Base-by-base conservation (phyloP, 2,797 vertebrate species). In the Danio jaintianensis region DNA sequence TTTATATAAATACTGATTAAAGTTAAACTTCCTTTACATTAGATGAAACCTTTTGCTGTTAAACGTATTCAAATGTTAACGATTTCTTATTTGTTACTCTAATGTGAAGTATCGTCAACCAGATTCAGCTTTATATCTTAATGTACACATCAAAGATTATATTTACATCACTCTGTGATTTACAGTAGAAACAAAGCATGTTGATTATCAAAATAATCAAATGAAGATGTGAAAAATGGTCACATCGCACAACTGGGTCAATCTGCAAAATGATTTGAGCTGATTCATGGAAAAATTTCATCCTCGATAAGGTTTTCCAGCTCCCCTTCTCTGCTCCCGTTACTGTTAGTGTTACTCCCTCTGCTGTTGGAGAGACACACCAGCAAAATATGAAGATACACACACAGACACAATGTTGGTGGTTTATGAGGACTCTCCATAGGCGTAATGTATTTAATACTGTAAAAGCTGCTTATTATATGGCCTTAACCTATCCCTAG, bases 291-390 rank as follows among this genome's bases (percentile, higher is more conserved):
- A 63, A 89, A 87, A 2, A 90, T 29, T 6, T 94, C 93, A 16
- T 91, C 94, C 86, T 95, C 93, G 38, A 90, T 91, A 79, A 94
- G 86, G 84, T 95, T 91, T 87, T 93, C 93, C 87, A 94, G 50
- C 88, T 94, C 93, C 61, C 92, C 92, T 0, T 94, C 94, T 83
- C 91, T 87, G 89, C 92, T 94, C 2, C 91, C 92, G 20, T 92
- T 88, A 5, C 80, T 89, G 87, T 90, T 89, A 2, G 81, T 89
- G 87, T 89, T 91, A 86, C 84, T 58, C 53, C 89, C 92, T 87
- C 92, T 91, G 90, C 75, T 78, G 70, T 87, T 78, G 16, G 16
- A 86, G 58, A 88, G 79, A 73, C 20, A n/a, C 85, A 0, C 11
- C 68, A 80, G 13, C 0, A 56, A 87, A 58, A 89, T 40, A 68